Percentiles rank a stretch among this genome's conserved stretches.
Conservation (phyloP, 2,888 invertebrate species). For the Eubasilissa splendida region DNA sequence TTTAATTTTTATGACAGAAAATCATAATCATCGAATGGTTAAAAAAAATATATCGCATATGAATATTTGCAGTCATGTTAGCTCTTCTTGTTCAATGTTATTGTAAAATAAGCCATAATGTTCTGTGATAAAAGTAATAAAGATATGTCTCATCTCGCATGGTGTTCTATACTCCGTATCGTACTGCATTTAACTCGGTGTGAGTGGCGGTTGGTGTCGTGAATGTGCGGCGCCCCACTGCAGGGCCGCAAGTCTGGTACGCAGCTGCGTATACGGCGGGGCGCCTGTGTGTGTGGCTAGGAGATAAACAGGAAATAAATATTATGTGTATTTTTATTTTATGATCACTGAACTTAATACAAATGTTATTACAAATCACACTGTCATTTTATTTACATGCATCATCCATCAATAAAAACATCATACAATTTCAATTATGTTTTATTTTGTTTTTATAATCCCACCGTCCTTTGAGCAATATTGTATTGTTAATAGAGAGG, state of each 20-base stretch:
- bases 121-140: slow-evolving; percentile 59
- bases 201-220: slow-evolving; percentile 3
- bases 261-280: background rate
- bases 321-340: slow-evolving; percentile 57
- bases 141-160: slow-evolving; percentile 57
- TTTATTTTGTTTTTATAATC: slow-evolving; percentile 30
- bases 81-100: slow-evolving; percentile 59
- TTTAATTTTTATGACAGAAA: slow-evolving; percentile 54
- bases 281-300: slow-evolving; percentile 16
- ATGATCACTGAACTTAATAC: slow-evolving; percentile 58
- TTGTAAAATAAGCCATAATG: slow-evolving; percentile 59
- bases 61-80: slow-evolving; percentile 58
- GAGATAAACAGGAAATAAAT: slow-evolving; percentile 43
- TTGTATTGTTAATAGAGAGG: too few species aligned
- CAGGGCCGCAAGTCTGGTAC: background rate
- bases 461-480: too few species aligned
- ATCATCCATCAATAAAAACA: slow-evolving; percentile 58
- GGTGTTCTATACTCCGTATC: slow-evolving; percentile 56
- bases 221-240: background rate
- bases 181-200: slow-evolving; percentile 57
- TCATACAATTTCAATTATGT: slow-evolving; percentile 49
- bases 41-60: slow-evolving; percentile 48
- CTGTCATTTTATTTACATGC: slow-evolving; percentile 58
- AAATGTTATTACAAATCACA: slow-evolving; percentile 57
- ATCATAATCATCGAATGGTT: slow-evolving; percentile 47